Evolutionary conservation across 2,888 invertebrate genomes (phyloP).

Genomic region (Hypolimnas misippus): DNA sequence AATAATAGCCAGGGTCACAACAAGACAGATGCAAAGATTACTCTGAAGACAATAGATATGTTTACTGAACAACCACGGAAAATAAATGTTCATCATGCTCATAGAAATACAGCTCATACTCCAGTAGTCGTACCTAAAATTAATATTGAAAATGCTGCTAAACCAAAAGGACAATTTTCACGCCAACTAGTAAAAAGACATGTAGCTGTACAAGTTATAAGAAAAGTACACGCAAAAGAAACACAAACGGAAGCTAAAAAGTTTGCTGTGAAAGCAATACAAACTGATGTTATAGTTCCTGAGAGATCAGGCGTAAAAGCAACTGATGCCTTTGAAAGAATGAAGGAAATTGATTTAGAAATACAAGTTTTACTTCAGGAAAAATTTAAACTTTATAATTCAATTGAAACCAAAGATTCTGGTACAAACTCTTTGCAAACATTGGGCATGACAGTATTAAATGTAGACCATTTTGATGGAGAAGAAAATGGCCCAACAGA

Average conservation of each 20-base stretch:
- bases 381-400: constrained; percentile 83
- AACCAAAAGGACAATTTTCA: constrained; percentile 45
- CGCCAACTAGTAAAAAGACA: constrained; percentile 49
- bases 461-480: constrained; percentile 56
- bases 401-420: constrained; percentile 69
- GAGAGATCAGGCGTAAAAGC: constrained; percentile 50
- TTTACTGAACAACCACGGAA: constrained; percentile 68
- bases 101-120: constrained; percentile 63
- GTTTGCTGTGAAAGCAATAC: constrained; percentile 50
- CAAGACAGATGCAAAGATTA: constrained; percentile 63
- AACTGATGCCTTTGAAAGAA: constrained; percentile 77
- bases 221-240: constrained; percentile 55
- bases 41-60: constrained; percentile 72
- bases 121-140: constrained; percentile 47
- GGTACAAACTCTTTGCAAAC: constrained; percentile 58
- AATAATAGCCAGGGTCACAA: constrained; percentile 48
- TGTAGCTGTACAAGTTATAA: constrained; percentile 56
- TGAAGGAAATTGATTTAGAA: constrained; percentile 85
- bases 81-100: constrained; percentile 56
- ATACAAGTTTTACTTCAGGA: constrained; percentile 83
- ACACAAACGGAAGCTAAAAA: constrained; percentile 61
- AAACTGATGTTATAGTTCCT: constrained; percentile 56
- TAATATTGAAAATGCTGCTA: constrained; percentile 50
- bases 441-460: constrained; percentile 74
- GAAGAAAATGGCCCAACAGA: constrained; percentile 46